Evolutionary conservation across 2,113 vertebrate genomes (phyloP), one percentile per base, ranked within the genome.

Genomic region (Alligator mississippiensis): DNA sequence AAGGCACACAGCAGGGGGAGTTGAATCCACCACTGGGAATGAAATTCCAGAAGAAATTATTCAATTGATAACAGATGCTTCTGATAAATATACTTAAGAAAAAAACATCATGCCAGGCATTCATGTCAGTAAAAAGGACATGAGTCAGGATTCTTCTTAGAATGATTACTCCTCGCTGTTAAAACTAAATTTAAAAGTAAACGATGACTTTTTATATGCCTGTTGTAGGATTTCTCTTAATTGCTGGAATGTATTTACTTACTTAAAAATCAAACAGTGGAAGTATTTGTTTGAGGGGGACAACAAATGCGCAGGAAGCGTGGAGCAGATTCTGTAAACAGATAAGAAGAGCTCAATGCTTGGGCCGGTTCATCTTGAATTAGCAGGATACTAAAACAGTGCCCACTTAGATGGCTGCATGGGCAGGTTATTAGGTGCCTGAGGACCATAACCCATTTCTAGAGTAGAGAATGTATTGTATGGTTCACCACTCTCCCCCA

Each of bases 71-170:
- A 93, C 92, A 75, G 90, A 92, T 92, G 94, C 87, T 81, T 77
- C 84, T 93, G 93, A 96, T 95, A 96, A 94, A 93, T 87, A 91
- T 84, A 83, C 83, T 92, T 88, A 61, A 94, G 47, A 47, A 57
- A 64, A 64, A 96, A 95, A 93, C 93, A 94, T 88, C 61, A 34
- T 85, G 84, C 89, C 61, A 21, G 87, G 85, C 66, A 77, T 92
- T 93, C 80, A 58, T 92, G 85, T 91, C 66, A 76, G 85, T 47
- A 85, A 60, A 74, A 85, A 62, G 59, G 80, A 86, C 83, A 74
- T 25, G 92, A 94, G 88, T 59, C 92, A 84, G 55, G 28, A 58
- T 47, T 94, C 85, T 89, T 82, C 91, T 63, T 87, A 74, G 64
- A 86, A 82, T 82, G 72, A 79, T 84, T 89, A 12, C 95, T 92